These are phyloP conservation scores for Myotis yumanensis DNA, from an alignment of 2,113 vertebrate genomes.

Conservation along the genomic window DNA sequence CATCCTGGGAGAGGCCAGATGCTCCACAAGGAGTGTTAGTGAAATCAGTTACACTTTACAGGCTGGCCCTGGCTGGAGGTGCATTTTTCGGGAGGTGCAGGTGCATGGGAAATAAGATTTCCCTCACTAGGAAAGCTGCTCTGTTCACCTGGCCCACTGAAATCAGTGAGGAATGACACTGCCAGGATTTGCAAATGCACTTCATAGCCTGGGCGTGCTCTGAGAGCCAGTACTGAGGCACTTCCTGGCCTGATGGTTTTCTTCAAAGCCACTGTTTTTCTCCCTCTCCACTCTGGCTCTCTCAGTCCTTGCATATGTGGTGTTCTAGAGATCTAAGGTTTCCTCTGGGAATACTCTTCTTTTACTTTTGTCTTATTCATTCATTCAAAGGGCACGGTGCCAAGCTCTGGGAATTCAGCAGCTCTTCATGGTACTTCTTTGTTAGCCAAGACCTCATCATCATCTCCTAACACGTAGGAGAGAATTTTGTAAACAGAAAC, in stretches of 20 bases:
- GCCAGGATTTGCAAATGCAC: not conserved
- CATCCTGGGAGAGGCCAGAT: not conserved
- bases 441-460: not conserved
- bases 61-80: not conserved
- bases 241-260: not conserved
- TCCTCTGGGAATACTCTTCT: not conserved
- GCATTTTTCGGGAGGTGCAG: not conserved
- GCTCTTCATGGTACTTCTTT: not conserved
- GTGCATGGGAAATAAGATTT: not conserved
- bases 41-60: not conserved
- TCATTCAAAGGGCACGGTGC: not conserved
- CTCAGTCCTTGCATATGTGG: not conserved
- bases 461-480: not conserved
- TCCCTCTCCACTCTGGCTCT: not conserved
- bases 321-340: not conserved
- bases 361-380: constrained; percentile 3
- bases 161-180: not conserved
- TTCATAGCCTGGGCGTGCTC: not conserved
- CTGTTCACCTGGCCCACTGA: not conserved
- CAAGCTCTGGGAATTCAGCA: not conserved
- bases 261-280: not conserved
- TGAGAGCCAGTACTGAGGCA: not conserved
- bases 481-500: not conserved
- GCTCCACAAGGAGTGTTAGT: not conserved
- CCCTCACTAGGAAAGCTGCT: not conserved